Base-by-base conservation (phyloP, 2,797 vertebrate genomes). In the Nyctibius grandis region DNA sequence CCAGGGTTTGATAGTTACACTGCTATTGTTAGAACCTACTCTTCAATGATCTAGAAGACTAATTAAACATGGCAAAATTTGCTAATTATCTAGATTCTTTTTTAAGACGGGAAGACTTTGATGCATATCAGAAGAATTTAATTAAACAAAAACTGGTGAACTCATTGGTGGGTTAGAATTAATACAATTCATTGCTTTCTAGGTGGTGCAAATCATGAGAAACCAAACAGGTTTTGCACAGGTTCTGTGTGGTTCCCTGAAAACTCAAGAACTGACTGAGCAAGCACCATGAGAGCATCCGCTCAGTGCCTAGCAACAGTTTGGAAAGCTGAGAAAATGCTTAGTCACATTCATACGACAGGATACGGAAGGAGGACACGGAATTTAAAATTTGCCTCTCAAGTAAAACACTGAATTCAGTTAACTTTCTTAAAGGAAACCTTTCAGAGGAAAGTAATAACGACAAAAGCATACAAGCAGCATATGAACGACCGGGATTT, bases 241-340 rank as follows among this genome's bases (percentile, higher is more conserved):
- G 83, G 67, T 78, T 63, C 61, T 68, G 18, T 0, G 3, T 44
- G 34, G 72, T 48, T 95, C 51, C 61, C 70, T 50, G 25, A 84
- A 76, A 89, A 72, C 29, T 77, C 60, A 45, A 77, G 56, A 92
- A 82, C 6, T 60, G 67, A 54, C 48, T 93, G 47, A 69, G 72
- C 88, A 88, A 70, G 75, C 63, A 54, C 44, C n/a, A 59, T 0
- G 38, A 79, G 54, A 70, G 40, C 74, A 92, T 70, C 75, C 2
- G 7, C 72, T 74, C 56, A 83, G 88, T 80, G 90, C 94, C 89
- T 91, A 93, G 95, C 84, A 96, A 93, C 88, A 25, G 42, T 50
- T 8, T 68, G 78, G 82, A 74, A 95, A 89, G 54, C 69, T 25
- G 9, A 84, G 78, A 94, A 93, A 96, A 95, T 81, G 88, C 85